Conservation (phyloP, 2,797 vertebrate genomes). For the Cuculus canorus region DNA sequence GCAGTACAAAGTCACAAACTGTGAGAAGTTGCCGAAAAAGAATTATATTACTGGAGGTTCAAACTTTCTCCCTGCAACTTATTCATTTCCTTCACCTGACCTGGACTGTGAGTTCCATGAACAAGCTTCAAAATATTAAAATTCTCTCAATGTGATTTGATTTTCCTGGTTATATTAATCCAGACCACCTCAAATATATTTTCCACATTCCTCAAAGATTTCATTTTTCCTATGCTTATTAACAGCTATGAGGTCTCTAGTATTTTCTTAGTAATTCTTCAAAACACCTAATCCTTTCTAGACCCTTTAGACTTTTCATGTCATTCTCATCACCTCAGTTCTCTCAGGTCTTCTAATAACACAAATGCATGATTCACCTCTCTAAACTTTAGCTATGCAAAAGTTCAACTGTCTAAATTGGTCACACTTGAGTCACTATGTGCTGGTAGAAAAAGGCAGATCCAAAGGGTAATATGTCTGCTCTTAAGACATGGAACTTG, state of each 20-base stretch:
- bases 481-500: neutral
- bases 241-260: neutral
- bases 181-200: neutral
- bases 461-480: neutral
- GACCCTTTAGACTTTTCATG: neutral
- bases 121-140: neutral
- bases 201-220: neutral
- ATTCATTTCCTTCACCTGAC: neutral
- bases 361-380: neutral
- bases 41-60: neutral
- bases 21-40: neutral
- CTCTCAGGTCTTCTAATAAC: neutral
- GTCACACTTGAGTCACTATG: neutral
- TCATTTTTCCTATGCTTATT: neutral
- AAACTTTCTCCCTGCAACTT: neutral
- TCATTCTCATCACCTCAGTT: neutral
- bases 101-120: accelerated
- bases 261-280: neutral
- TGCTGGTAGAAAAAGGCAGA: neutral
- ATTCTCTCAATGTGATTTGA: neutral
- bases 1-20: neutral
- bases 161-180: neutral
- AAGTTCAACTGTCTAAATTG: neutral
- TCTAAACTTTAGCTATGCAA: neutral
- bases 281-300: neutral